Conservation (phyloP, 2,797 vertebrate species). For the Pterois miles region DNA sequence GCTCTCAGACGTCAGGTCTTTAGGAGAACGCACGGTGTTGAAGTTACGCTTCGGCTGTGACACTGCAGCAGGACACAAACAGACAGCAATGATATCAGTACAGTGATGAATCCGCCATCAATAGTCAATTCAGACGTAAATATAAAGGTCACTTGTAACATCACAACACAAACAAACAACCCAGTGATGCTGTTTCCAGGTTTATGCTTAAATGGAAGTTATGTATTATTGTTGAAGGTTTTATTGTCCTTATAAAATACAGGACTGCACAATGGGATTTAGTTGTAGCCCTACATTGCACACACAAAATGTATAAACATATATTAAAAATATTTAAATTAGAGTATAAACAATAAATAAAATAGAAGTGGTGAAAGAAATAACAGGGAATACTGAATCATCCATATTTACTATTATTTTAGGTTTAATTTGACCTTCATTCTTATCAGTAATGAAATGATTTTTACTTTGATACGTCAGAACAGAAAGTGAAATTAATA, state of each 20-base stretch:
- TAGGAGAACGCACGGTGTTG: constrained; percentile 90
- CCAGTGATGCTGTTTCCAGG: background rate
- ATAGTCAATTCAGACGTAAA: background rate
- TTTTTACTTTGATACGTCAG: too few species aligned
- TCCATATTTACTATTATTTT: background rate
- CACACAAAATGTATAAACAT: too few species aligned
- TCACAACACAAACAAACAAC: background rate
- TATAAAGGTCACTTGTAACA: background rate
- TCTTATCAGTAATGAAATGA: too few species aligned
- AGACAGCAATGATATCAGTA: background rate
- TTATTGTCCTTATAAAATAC: background rate
- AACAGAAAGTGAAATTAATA: too few species aligned
- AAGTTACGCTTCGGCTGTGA: constrained; percentile 93
- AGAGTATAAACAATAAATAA: background rate
- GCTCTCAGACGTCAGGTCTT: constrained; percentile 94
- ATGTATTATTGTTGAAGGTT: background rate
- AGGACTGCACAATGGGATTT: background rate
- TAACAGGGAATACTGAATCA: background rate
- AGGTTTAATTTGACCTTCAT: too few species aligned
- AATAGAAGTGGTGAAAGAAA: background rate
- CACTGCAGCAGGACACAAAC: constrained; percentile 78
- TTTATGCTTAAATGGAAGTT: background rate
- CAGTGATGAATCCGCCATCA: background rate
- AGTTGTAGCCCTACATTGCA: background rate
- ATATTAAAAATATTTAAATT: background rate